Percentiles rank a stretch among this genome's conserved stretches.
These are phyloP conservation scores for Drosophila paulistorum DNA, from an alignment of 1,140 invertebrate genomes.

Conservation along the genomic window DNA sequence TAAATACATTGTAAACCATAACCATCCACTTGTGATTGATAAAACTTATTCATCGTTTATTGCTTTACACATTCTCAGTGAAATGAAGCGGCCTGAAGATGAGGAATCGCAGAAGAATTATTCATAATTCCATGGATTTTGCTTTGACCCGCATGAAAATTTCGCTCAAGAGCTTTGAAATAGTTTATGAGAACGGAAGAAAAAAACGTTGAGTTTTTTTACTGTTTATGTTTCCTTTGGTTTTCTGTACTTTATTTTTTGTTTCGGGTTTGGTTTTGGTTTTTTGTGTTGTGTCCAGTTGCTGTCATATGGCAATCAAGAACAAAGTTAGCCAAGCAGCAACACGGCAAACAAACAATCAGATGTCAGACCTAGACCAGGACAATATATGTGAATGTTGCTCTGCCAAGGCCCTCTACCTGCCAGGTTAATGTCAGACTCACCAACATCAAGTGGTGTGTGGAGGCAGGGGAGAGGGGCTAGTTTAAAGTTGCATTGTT, in stretches of 20 bases:
- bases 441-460: not conserved
- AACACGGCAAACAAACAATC: constrained; percentile 68
- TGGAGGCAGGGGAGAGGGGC: constrained; percentile 26
- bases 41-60: not conserved
- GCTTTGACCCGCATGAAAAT: constrained; percentile 6
- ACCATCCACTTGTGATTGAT: not conserved
- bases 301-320: constrained; percentile 73
- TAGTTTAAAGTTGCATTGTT: constrained; percentile 63
- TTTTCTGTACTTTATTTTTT: not conserved
- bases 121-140: not conserved
- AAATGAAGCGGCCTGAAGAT: not conserved
- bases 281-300: constrained; percentile 11
- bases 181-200: not conserved
- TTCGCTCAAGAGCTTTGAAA: not conserved
- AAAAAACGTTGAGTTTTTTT: not conserved
- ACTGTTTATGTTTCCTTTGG: not conserved
- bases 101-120: not conserved
- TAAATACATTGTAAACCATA: not conserved
- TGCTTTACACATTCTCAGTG: not conserved
- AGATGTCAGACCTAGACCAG: constrained; percentile 26
- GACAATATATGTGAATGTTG: constrained; percentile 23
- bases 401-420: constrained; percentile 22
- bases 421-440: constrained; percentile 57
- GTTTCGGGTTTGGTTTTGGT: not conserved
- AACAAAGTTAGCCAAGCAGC: constrained; percentile 70